Evolutionary conservation across 2,888 invertebrate genomes (phyloP), one percentile per base, ranked within the genome.

Genomic region (Agrotis clavis): DNA sequence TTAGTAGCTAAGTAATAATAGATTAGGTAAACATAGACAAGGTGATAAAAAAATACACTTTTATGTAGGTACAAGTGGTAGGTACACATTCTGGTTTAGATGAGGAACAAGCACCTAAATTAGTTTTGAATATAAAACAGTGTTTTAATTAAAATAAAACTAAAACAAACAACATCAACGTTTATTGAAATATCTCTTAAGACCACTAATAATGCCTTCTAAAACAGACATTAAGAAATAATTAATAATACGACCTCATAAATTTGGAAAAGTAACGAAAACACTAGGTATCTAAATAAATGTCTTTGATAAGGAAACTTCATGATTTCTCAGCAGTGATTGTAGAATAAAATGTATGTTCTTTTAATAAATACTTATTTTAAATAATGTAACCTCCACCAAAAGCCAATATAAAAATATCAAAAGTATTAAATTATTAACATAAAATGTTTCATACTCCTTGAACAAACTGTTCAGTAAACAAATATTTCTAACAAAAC

Each of bases 291-390:
- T 14, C 57, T 1, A 65, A 63, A 72, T 72, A 66, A 62, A 62
- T 53, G 50, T 73, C 73, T 19, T 63, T 76, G 41, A 47, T 25
- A 54, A 53, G 45, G 16, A 6, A 64, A 77, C 54, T 75, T 70
- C 71, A 79, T 56, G 63, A 79, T 75, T 78, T 13, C 18, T n/a
- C 60, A 77, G 56, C 13, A n/a, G 25, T 54, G 50, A 67, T 67
- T 47, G 18, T 62, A 50, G 14, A n/a, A 50, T 19, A 57, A 63
- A 62, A 50, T 19, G 30, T 25, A 50, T 19, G 21, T n/a, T 45
- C 50, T 30, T n/a, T 19, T 18, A 16, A 7, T 41, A 25, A 19
- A 9, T 74, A 56, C 41, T 11, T 11, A 41, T 4, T 59, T 73
- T 45, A 53, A 56, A 57, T 47, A 54, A 4, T 53, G 30, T 56